A percentile compares a stretch with the other conserved stretches of the same genome.
Conservation (phyloP, 1,140 invertebrate genomes). For the Micrasema longulum region DNA sequence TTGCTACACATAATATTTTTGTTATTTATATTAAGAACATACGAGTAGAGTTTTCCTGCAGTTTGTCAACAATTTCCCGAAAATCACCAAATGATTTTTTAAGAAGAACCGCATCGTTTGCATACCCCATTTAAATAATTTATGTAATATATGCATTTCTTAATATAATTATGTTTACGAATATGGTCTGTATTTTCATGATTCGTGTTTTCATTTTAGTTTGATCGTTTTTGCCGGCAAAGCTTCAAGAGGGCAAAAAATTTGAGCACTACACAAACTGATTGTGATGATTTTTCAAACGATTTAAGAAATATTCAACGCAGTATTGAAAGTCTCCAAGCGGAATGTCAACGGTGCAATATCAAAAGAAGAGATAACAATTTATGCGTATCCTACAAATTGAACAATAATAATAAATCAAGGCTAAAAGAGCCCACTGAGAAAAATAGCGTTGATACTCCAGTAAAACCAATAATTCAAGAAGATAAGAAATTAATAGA, state of each 20-base stretch:
- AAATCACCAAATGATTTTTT: too few relatives aligned
- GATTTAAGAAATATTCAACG: slow-evolving; percentile 43
- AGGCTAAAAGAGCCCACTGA: slow-evolving; percentile 28
- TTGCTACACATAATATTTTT: too few relatives aligned
- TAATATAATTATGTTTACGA: too few relatives aligned
- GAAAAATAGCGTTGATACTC: slow-evolving; percentile 8
- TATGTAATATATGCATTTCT: too few relatives aligned
- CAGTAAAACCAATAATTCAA: not conserved
- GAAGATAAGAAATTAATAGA: not conserved
- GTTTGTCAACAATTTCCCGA: too few relatives aligned
- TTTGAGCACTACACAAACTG: slow-evolving; percentile 8
- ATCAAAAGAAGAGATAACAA: slow-evolving; percentile 45
- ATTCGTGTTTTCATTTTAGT: too few relatives aligned
- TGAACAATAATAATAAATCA: slow-evolving; percentile 36
- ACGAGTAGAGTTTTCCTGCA: too few relatives aligned
- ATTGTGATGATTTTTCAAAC: slow-evolving; percentile 28
- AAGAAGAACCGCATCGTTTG: too few relatives aligned
- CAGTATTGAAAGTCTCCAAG: slow-evolving; percentile 43
- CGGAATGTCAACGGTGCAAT: slow-evolving; percentile 44
- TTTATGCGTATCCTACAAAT: slow-evolving; percentile 46
- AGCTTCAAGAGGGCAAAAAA: slow-evolving; percentile 12
- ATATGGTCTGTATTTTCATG: too few relatives aligned
- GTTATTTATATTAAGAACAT: too few relatives aligned
- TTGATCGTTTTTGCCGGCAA: slow-evolving; percentile 33
- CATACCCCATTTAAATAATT: too few relatives aligned